Evolutionary conservation across 2,797 vertebrate genomes (phyloP).

Genomic region (Phoxinus dragarum): DNA sequence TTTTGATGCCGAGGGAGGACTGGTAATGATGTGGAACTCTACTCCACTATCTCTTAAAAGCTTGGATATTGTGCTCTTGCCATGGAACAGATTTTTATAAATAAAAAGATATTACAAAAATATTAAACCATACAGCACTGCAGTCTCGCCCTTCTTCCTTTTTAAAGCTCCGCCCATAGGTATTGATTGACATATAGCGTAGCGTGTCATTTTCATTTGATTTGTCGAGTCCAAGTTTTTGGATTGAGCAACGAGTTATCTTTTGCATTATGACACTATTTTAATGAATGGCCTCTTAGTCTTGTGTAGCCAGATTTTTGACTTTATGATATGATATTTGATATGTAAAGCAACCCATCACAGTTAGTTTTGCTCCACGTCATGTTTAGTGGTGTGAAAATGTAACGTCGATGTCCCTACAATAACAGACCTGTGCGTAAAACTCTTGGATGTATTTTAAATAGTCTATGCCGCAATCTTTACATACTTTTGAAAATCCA

Average conservation of each 20-base stretch:
- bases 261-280: not conserved
- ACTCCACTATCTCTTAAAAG: not conserved
- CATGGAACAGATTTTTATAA: not conserved
- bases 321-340: too few species aligned
- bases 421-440: too few species aligned
- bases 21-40: conserved; percentile 31
- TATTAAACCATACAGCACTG: not conserved
- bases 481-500: too few species aligned
- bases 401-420: too few species aligned
- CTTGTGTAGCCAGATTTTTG: not conserved
- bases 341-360: too few species aligned
- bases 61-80: not conserved
- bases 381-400: too few species aligned
- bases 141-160: not conserved
- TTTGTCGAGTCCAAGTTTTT: not conserved
- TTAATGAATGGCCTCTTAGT: not conserved
- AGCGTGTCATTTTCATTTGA: not conserved
- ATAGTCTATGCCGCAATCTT: too few species aligned
- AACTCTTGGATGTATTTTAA: too few species aligned
- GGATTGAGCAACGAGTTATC: not conserved
- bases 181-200: not conserved
- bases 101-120: not conserved
- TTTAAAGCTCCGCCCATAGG: not conserved
- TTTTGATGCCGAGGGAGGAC: conserved; percentile 18
- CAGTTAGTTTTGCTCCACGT: too few species aligned